Percentiles rank a stretch among this genome's conserved stretches.
Evolutionary conservation across 2,113 vertebrate genomes (phyloP).

Genomic region (Bufo bufo): DNA sequence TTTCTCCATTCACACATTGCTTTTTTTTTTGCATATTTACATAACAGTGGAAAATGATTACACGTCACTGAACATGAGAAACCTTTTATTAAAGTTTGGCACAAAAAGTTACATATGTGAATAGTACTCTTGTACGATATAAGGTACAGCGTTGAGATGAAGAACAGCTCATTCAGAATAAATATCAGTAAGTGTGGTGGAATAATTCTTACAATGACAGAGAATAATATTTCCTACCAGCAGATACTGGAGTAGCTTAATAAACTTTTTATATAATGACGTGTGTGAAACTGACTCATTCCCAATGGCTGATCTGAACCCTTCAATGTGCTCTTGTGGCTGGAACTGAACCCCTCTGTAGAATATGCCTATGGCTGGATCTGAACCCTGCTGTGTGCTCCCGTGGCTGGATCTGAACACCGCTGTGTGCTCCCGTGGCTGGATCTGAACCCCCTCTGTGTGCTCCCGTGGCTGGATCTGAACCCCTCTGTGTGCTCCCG

Average conservation of each 20-base stretch:
- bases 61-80: not conserved
- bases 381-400: not conserved
- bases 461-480: too few relatives aligned
- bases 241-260: not conserved
- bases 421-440: too few relatives aligned
- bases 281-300: not conserved
- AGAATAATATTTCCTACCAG: not conserved
- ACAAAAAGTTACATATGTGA: not conserved
- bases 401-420: too few relatives aligned
- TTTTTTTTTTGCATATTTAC: too few relatives aligned
- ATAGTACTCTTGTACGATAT: not conserved
- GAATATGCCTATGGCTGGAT: too few relatives aligned
- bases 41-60: too few relatives aligned
- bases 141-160: not conserved
- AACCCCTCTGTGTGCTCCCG: too few relatives aligned
- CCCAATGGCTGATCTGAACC: not conserved
- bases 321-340: not conserved
- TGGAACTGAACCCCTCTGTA: too few relatives aligned
- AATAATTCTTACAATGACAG: not conserved
- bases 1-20: too few relatives aligned
- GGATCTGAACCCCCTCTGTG: too few relatives aligned
- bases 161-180: not conserved
- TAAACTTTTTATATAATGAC: not conserved
- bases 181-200: not conserved
- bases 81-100: conserved; percentile 22